Base-by-base conservation (phyloP, 2,888 invertebrate genomes). In the Limnephilus marmoratus region DNA sequence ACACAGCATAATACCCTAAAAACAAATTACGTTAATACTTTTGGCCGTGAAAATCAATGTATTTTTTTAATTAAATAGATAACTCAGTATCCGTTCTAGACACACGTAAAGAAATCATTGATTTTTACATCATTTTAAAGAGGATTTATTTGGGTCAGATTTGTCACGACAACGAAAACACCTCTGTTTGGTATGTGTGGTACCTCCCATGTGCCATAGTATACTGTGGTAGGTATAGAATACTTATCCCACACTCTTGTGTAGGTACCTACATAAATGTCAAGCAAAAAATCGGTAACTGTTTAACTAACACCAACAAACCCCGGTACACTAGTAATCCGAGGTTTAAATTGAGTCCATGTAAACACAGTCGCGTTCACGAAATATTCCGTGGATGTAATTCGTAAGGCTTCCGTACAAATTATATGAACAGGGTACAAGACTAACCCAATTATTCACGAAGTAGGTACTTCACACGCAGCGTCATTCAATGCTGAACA, bases 391-490 rank as follows among this genome's bases (percentile, higher is more conserved):
- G 37, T 83, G 37, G 37, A 83, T 83, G 37, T 34, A 41, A 41
- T 34, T 37, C 83, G 18, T 37, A 83, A 34, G 83, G 83, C 37
- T 83, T 83, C 83, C 37, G 37, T 18, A 12, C 24, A 83, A 83
- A 83, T 34, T 34, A 34, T 83, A 37, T 37, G 37, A 83, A 34
- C 37, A 34, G 37, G 18, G 18, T 37, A 83, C 83, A 18, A 18
- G 34, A 83, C 37, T 83, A 83, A 83, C 37, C 37, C 83, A 83
- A 83, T 83, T 83, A 83, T 83, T 83, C 83, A 83, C 83, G 83
- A 34, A 37, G 37, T 34, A 18, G 34, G 13, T 34, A 68, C 45
- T 45, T 45, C 45, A 45, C 24, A 68, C n/a, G 9, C 24, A 68
- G 24, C 24, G 0, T 7, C 24, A 24, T 68, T 24, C 18, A 9